A percentile compares a stretch with the other conserved stretches of the same genome.
phyloP scores from a whole-genome alignment of 2,797 vertebrate genomes.

The Tympanoctomys barrerae region DNA sequence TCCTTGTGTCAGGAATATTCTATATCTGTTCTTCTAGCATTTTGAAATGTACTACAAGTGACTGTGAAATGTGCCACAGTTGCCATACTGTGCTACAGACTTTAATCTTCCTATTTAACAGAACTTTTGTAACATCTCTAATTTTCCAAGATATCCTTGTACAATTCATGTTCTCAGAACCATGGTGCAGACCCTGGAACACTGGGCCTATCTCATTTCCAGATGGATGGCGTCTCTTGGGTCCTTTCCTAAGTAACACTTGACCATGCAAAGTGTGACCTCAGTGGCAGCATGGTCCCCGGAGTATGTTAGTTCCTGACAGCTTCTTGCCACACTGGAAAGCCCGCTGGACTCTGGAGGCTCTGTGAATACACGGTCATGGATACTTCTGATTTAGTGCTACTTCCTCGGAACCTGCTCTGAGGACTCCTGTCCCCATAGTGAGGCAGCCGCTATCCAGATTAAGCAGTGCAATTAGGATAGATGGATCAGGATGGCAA shows the following conservation, averaged over 20 bases:
- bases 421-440: slow-evolving; percentile 11
- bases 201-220: neutral
- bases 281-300: neutral
- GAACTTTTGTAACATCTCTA: neutral
- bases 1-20: neutral
- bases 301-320: neutral
- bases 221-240: neutral
- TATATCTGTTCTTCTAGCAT: neutral
- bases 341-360: neutral
- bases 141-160: neutral
- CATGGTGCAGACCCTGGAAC: neutral
- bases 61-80: neutral
- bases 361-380: neutral
- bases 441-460: neutral
- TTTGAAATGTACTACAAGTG: neutral
- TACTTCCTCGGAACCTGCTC: neutral
- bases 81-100: neutral
- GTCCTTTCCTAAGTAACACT: neutral
- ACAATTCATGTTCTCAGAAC: neutral
- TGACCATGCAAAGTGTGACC: neutral
- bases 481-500: neutral
- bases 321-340: neutral
- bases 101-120: neutral
- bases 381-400: neutral
- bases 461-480: neutral